A percentile compares a stretch with the other conserved stretches of the same genome.
Evolutionary conservation across 2,113 vertebrate species (phyloP).

Genomic region (Vombatus ursinus): DNA sequence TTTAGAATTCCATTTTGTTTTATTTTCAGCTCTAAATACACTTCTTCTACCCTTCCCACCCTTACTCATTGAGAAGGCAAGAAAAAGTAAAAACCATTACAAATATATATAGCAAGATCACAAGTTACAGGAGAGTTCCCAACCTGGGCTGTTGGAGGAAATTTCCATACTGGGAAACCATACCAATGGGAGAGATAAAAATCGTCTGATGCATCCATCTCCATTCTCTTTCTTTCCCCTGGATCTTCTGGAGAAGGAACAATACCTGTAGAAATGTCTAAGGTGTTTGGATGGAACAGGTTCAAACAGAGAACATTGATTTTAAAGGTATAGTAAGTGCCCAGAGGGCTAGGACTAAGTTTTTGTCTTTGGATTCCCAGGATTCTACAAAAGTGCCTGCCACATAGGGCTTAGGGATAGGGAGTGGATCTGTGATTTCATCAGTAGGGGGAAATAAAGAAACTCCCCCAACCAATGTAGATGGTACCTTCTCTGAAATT

Average conservation of each 20-base stretch:
- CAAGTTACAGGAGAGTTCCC: background rate
- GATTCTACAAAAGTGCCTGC: background rate
- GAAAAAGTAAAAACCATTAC: background rate
- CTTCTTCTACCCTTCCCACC: background rate
- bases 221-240: background rate
- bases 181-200: background rate
- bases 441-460: background rate
- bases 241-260: background rate
- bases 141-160: background rate
- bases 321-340: background rate
- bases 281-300: background rate
- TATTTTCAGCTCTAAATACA: background rate
- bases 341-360: background rate
- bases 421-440: background rate
- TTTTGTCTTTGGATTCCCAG: background rate
- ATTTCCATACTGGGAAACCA: background rate
- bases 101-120: background rate
- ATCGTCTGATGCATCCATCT: background rate
- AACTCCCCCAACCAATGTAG: background rate
- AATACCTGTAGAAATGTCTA: background rate
- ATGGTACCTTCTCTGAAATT: background rate
- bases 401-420: background rate
- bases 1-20: background rate
- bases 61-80: background rate
- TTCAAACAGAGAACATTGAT: background rate